Percentiles rank a stretch among this genome's conserved stretches.
Conservation (phyloP, 2,797 vertebrate genomes). For the Mionectes olivaceus region DNA sequence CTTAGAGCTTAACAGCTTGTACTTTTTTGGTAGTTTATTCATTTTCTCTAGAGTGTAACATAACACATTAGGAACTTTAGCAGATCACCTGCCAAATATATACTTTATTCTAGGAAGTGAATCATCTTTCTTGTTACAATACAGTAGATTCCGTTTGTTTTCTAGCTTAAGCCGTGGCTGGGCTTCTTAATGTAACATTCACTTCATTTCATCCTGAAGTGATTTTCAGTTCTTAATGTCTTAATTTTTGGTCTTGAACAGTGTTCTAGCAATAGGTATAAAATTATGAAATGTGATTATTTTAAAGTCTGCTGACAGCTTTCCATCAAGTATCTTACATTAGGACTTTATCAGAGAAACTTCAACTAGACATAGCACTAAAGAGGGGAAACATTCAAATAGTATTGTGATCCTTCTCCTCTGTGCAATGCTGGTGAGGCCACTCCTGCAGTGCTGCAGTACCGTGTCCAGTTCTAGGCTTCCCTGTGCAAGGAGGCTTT, state of each 20-base stretch:
- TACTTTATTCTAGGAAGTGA: neutral
- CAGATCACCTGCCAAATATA: neutral
- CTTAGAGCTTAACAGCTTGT: slow-evolving; percentile 10
- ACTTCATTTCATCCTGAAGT: neutral
- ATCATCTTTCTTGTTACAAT: neutral
- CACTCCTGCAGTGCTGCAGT: neutral
- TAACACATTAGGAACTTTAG: neutral
- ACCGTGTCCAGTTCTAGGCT: neutral
- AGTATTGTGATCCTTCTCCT: neutral
- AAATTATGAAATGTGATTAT: neutral
- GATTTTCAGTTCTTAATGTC: neutral
- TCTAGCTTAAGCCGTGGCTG: neutral
- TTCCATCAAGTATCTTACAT: neutral
- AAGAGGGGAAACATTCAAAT: neutral
- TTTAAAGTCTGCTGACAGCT: neutral
- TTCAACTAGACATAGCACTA: neutral
- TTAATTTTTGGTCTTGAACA: neutral
- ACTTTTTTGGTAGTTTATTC: slow-evolving; percentile 1
- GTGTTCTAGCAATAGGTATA: neutral
- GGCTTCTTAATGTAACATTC: neutral
- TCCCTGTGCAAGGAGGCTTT: neutral
- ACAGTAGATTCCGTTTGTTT: neutral
- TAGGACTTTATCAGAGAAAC: neutral
- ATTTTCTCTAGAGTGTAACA: neutral
- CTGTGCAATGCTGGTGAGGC: neutral